These are phyloP conservation scores for Rousettus madagascariensis DNA, from an alignment of 2,797 vertebrate genomes.

Conservation along the genomic window DNA sequence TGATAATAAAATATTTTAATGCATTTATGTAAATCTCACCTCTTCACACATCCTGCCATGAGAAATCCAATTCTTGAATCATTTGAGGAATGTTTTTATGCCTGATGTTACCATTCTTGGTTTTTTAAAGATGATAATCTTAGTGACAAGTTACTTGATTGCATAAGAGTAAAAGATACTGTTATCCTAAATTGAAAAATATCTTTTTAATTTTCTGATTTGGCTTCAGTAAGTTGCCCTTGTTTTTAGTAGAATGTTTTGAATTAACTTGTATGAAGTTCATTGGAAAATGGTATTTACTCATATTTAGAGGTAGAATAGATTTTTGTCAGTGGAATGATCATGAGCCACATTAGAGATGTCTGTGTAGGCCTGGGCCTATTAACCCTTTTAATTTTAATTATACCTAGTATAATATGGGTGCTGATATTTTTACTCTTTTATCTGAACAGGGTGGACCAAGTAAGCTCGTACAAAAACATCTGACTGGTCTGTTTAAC, in stretches of 20 bases:
- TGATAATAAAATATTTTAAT: conserved; percentile 17
- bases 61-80: conserved; percentile 1
- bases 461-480: conserved; percentile 95
- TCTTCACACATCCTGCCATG: conserved; percentile 6
- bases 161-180: not conserved
- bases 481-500: conserved; percentile 96
- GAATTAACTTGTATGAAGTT: conserved; percentile 2
- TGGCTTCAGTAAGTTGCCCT: conserved; percentile 35
- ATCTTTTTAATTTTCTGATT: conserved; percentile 5
- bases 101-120: not conserved
- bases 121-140: conserved; percentile 1
- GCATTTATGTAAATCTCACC: not conserved
- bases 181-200: not conserved
- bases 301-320: not conserved
- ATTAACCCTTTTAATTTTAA: not conserved
- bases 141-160: not conserved
- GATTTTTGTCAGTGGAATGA: not conserved
- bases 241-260: conserved; percentile 41
- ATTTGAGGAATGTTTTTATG: conserved; percentile 10
- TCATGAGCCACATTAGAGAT: not conserved
- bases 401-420: not conserved
- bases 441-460: conserved; percentile 92
- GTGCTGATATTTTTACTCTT: conserved; percentile 40
- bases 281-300: not conserved
- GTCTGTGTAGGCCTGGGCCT: not conserved